phyloP scores from a whole-genome alignment of 2,888 invertebrate species.

The Leptogaster cylindrica region DNA sequence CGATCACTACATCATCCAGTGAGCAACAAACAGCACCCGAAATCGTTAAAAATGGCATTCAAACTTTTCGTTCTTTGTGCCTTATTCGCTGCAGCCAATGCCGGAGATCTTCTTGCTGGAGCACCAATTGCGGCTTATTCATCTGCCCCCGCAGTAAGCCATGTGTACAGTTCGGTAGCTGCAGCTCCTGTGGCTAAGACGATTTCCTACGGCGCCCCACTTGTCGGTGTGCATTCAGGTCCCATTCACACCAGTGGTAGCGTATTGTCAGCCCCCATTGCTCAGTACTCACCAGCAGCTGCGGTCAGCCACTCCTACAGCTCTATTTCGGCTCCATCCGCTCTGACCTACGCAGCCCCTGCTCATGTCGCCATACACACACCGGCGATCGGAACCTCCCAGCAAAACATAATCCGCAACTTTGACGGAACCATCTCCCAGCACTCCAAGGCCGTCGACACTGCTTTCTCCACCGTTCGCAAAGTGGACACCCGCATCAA shows the following conservation, averaged over 20 bases:
- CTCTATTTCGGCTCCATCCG: slow-evolving; percentile 46
- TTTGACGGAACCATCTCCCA: slow-evolving; percentile 59
- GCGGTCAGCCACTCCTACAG: slow-evolving; percentile 46
- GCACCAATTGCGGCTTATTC: slow-evolving; percentile 59
- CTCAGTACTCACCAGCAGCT: slow-evolving; percentile 44
- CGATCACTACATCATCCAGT: slow-evolving; percentile 45
- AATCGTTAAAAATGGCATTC: slow-evolving; percentile 55
- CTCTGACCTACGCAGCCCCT: slow-evolving; percentile 44
- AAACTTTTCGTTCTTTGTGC: slow-evolving; percentile 67
- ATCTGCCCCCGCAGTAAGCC: slow-evolving; percentile 56
- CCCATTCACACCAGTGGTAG: slow-evolving; percentile 49
- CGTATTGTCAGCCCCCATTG: slow-evolving; percentile 48
- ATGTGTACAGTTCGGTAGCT: slow-evolving; percentile 49
- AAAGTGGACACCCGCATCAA: slow-evolving; percentile 67
- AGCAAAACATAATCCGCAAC: slow-evolving; percentile 67
- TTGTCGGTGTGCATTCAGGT: slow-evolving; percentile 45
- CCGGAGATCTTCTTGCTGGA: slow-evolving; percentile 64
- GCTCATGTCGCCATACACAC: slow-evolving; percentile 45
- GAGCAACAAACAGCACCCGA: slow-evolving; percentile 33
- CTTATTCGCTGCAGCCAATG: slow-evolving; percentile 68
- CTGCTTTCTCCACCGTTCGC: slow-evolving; percentile 68
- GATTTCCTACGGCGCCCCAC: slow-evolving; percentile 50
- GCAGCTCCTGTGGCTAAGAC: slow-evolving; percentile 49
- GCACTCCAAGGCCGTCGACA: slow-evolving; percentile 56
- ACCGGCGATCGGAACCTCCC: slow-evolving; percentile 62